Evolutionary conservation across 2,888 invertebrate species (phyloP).

Genomic region (Brachyptera putata): DNA sequence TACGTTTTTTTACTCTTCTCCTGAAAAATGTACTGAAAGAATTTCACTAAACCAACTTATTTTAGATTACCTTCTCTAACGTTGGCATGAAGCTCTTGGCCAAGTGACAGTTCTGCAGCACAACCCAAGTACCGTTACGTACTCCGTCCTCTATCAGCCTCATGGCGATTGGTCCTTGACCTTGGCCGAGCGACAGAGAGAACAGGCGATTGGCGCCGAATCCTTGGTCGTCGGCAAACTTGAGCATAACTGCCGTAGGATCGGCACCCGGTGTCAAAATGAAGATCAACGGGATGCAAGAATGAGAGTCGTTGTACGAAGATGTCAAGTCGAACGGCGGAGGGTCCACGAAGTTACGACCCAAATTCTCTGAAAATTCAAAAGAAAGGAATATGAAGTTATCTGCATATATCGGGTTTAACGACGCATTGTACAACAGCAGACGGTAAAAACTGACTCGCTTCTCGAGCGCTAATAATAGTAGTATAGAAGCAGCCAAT

Average conservation of each 20-base stretch:
- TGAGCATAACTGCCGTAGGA: slow-evolving; percentile 82
- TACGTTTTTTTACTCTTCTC: too few species aligned
- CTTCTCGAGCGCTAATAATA: too few species aligned
- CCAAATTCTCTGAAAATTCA: slow-evolving; percentile 67
- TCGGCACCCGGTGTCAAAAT: slow-evolving; percentile 91
- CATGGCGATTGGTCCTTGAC: slow-evolving; percentile 87
- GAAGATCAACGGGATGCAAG: slow-evolving; percentile 84
- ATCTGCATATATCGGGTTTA: too few species aligned
- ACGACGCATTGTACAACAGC: too few species aligned
- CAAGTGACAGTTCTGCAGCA: slow-evolving; percentile 92
- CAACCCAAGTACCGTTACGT: slow-evolving; percentile 84
- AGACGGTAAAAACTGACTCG: too few species aligned
- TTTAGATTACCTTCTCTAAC: slow-evolving; percentile 68
- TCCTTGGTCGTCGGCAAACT: slow-evolving; percentile 90
- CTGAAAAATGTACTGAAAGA: too few species aligned
- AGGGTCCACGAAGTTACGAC: slow-evolving; percentile 77
- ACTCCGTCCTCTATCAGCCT: slow-evolving; percentile 81
- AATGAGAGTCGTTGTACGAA: slow-evolving; percentile 81
- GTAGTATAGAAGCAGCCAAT: too few species aligned
- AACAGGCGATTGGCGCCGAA: slow-evolving; percentile 70
- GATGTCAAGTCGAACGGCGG: slow-evolving; percentile 84
- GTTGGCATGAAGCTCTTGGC: slow-evolving; percentile 94
- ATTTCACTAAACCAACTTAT: too few species aligned
- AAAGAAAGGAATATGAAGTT: too few species aligned
- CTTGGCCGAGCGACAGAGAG: slow-evolving; percentile 86